phyloP scores from a whole-genome alignment of 2,113 vertebrate species.

The Micromys minutus region DNA sequence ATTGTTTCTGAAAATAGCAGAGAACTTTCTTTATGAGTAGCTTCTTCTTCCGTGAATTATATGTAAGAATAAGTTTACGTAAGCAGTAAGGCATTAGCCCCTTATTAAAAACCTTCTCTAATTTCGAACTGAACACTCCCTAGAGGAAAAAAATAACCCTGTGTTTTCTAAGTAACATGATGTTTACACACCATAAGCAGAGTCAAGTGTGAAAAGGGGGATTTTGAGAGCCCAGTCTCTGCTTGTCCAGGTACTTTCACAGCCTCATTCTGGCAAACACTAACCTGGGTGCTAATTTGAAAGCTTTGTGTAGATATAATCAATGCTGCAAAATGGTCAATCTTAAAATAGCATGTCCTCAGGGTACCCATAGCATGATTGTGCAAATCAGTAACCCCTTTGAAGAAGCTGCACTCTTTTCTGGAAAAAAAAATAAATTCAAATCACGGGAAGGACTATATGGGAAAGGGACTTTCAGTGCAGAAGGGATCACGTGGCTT shows the following conservation, averaged over 20 bases:
- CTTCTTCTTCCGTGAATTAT: conserved; percentile 16
- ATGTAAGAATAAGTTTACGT: conserved; percentile 1
- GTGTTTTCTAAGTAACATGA: neutral
- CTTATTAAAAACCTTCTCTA: neutral
- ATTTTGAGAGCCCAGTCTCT: neutral
- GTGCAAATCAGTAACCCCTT: neutral
- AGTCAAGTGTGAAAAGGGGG: neutral
- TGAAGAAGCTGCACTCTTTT: neutral
- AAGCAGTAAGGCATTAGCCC: neutral
- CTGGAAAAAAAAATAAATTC: neutral
- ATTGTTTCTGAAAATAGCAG: neutral
- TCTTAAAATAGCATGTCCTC: neutral
- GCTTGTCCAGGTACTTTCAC: neutral
- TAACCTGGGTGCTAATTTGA: neutral
- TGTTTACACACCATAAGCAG: neutral
- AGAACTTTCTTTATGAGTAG: neutral
- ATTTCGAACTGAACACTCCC: neutral
- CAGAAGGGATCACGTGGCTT: neutral
- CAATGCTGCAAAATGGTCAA: neutral
- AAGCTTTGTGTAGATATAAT: conserved; percentile 25
- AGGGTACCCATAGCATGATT: neutral
- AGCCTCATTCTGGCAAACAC: neutral
- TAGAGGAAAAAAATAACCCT: neutral
- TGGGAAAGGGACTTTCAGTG: neutral
- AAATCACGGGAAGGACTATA: neutral